Base-by-base conservation (phyloP, 2,888 invertebrate species). In the Crepidodera aurea region DNA sequence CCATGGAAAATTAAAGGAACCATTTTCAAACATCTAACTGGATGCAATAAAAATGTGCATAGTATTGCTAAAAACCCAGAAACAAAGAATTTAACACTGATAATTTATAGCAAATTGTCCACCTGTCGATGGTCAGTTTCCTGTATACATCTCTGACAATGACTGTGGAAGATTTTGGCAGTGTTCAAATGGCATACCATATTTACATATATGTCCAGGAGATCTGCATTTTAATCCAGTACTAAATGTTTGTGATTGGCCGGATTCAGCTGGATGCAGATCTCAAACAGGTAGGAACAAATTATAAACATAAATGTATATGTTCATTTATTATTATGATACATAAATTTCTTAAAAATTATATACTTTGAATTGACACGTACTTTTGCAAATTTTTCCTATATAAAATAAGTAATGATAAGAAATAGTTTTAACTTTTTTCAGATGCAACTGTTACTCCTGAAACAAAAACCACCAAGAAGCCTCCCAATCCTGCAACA, bases 81-180 rank as follows among this genome's bases (percentile, higher is more conserved):
- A n/a, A n/a, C n/a, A n/a, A n/a, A n/a, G n/a, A n/a, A n/a, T n/a
- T n/a, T n/a, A n/a, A n/a, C n/a, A n/a, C n/a, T n/a, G n/a, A n/a
- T n/a, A n/a, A 2, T 59, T 59, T 42, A 13, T 51, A 60, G 60
- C 61, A 18, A 39, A 18, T 27, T 61, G 61, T 34, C 56, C 54
- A 10, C 4, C 13, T 25, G 8, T 19, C 8, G 39, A 39, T 22
- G 27, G 48, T 13, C 13, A 6, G 25, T 5, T 1, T 29, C 18
- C 50, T 2, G 13, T 34, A 8, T 61, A 56, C 8, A n/a, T 37
- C n/a, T 42, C 50, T 12, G 18, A 56, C 12, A 34, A 40, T 6
- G 48, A 61, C 29, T 65, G 65, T 54, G 27, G 50, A 7, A 59
- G 51, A 13, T 65, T 62, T 46, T 65, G 61, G 34, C 54, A 60